These are phyloP conservation scores for Plutella xylostella DNA, from an alignment of 2,888 invertebrate species.

Conservation along the genomic window DNA sequence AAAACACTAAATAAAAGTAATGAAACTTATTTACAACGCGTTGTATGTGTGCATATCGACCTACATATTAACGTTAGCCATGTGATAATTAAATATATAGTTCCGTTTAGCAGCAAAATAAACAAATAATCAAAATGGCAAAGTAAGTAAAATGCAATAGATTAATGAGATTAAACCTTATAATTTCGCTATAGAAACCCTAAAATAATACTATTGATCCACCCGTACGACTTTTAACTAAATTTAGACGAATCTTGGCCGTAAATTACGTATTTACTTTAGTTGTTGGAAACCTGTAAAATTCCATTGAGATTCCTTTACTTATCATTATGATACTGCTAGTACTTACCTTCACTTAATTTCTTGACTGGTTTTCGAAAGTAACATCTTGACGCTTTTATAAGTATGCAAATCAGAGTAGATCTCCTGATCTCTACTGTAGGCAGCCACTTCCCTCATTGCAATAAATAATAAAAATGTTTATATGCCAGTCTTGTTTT, in stretches of 20 bases:
- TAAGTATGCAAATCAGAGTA: no score
- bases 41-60: neutral
- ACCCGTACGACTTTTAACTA: neutral
- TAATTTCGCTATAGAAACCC: neutral
- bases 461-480: no score
- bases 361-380: no score
- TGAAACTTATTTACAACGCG: neutral
- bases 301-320: neutral
- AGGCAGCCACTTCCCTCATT: no score
- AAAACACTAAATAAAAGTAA: constrained; percentile 8
- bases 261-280: neutral
- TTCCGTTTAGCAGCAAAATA: constrained; percentile 17
- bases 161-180: constrained; percentile 6
- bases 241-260: neutral
- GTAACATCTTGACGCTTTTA: no score
- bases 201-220: neutral
- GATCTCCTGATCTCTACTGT: no score
- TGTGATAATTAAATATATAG: constrained; percentile 8
- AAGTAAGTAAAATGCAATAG: constrained; percentile 39
- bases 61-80: neutral
- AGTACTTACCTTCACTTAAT: no score
- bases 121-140: constrained; percentile 41
- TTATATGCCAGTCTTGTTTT: no score
- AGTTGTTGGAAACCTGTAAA: neutral
- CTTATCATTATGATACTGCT: neutral